These are phyloP conservation scores for Oenanthe oenanthe DNA, from an alignment of 2,113 vertebrate species.

Conservation along the genomic window DNA sequence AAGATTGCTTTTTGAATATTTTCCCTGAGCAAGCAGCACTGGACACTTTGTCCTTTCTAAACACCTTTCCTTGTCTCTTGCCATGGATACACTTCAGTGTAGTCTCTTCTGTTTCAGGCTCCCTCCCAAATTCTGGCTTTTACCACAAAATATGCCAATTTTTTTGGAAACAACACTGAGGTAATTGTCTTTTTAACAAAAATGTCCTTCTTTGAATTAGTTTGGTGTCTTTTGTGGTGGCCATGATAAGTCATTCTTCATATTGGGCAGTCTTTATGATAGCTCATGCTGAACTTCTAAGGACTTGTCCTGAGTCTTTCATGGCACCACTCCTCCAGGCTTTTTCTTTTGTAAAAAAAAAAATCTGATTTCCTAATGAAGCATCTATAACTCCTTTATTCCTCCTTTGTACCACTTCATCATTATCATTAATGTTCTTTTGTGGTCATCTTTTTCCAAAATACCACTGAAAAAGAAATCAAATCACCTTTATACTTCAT, in stretches of 20 bases:
- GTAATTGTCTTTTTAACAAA: neutral
- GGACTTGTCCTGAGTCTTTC: neutral
- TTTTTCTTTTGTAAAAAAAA: neutral
- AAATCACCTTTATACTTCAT: constrained; percentile 37
- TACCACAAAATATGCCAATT: neutral
- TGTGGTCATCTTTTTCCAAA: constrained; percentile 11
- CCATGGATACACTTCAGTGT: rapidly evolving
- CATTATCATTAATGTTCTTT: neutral
- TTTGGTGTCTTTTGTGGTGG: neutral
- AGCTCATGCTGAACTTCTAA: neutral
- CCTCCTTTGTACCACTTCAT: neutral
- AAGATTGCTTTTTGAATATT: neutral
- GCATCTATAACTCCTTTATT: neutral
- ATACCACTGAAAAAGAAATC: neutral
- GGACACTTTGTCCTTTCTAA: neutral
- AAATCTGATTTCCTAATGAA: neutral
- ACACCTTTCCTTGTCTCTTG: neutral
- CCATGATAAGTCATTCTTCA: neutral
- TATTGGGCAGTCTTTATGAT: neutral
- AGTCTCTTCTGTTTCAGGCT: neutral
- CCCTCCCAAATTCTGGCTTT: neutral
- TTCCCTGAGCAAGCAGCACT: neutral
- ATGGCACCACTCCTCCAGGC: neutral
- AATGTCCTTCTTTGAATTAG: neutral
- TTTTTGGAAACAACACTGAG: neutral